Conservation (phyloP, 2,797 vertebrate genomes). For the Triplophysa bombifrons region DNA sequence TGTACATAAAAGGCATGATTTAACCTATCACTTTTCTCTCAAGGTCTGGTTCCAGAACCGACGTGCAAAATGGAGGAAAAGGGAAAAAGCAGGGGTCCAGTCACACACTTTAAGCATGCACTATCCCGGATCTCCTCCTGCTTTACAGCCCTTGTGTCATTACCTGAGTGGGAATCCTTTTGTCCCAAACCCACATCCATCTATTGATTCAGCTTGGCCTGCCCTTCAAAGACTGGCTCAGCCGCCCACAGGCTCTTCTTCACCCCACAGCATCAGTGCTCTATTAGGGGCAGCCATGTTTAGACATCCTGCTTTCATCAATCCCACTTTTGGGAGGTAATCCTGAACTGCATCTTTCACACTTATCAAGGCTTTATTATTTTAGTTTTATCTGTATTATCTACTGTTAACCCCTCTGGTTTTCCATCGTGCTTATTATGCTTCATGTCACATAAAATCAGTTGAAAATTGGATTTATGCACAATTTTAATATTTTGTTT, state of each 20-base stretch:
- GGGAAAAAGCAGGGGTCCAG: constrained; percentile 85
- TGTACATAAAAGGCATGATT: not conserved
- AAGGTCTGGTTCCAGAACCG: constrained; percentile 91
- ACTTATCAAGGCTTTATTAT: not conserved
- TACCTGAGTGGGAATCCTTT: constrained; percentile 84
- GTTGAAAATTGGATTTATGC: not conserved
- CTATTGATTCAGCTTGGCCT: constrained; percentile 77
- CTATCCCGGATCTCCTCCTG: constrained; percentile 79
- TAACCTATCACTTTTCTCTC: constrained; percentile 63
- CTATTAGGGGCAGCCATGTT: constrained; percentile 85
- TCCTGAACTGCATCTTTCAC: not conserved
- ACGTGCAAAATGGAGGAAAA: constrained; percentile 88
- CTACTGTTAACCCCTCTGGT: not conserved
- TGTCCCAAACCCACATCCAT: constrained; percentile 76
- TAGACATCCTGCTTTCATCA: constrained; percentile 84
- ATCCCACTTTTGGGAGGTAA: constrained; percentile 86
- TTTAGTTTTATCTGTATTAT: not conserved
- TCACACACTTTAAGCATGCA: constrained; percentile 78
- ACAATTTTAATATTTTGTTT: not conserved
- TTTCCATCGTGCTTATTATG: not conserved
- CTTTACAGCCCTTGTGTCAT: constrained; percentile 80
- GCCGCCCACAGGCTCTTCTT: constrained; percentile 73
- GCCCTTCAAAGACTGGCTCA: constrained; percentile 75
- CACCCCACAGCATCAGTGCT: constrained; percentile 81
- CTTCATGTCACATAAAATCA: not conserved